These are phyloP conservation scores for Eupithecia pulchellata DNA, from an alignment of 2,888 invertebrate species.

Conservation along the genomic window DNA sequence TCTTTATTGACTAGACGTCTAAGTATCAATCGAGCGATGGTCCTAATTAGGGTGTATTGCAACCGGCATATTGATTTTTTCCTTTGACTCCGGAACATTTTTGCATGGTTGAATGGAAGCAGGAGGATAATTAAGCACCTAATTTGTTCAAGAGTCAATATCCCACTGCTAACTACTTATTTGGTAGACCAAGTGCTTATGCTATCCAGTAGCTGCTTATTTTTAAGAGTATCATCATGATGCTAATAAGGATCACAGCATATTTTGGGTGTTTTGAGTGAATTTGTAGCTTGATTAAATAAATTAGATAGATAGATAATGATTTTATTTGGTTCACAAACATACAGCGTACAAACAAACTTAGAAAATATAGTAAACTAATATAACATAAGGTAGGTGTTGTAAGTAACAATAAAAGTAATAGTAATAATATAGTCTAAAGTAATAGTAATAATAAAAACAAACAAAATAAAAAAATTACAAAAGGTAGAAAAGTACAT, in stretches of 20 bases:
- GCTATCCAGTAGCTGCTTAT: not conserved
- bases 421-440: no score
- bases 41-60: conserved; percentile 21
- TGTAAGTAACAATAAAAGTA: no score
- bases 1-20: conserved; percentile 5
- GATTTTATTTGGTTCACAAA: no score
- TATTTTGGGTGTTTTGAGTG: not conserved
- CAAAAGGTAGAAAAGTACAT: no score
- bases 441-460: no score
- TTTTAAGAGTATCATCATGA: not conserved
- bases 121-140: conserved; percentile 7
- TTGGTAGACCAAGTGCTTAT: not conserved
- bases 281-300: not conserved
- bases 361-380: no score
- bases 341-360: no score
- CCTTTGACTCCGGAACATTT: conserved; percentile 19
- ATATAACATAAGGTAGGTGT: no score
- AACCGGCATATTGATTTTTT: conserved; percentile 16
- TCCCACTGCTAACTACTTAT: not conserved
- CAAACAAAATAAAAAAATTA: no score
- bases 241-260: not conserved
- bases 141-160: conserved; percentile 16
- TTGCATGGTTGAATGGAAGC: conserved; percentile 21
- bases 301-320: no score
- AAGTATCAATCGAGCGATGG: conserved; percentile 19